phyloP scores from a whole-genome alignment of 92 coral and sea anemone genomes.

The Zoanthus gigantus region DNA sequence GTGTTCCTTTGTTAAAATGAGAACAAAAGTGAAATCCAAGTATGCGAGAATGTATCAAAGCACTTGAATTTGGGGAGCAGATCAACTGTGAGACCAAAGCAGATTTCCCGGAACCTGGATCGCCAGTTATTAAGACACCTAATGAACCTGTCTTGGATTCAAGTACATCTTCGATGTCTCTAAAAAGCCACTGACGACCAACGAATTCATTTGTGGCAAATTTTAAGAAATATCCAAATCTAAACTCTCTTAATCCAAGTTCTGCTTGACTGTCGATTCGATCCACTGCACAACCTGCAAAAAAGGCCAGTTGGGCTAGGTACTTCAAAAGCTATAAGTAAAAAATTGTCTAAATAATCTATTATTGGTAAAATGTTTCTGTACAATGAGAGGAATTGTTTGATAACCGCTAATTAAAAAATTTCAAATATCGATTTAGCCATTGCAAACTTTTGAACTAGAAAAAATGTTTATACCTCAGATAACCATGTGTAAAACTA shows the following conservation, averaged over 20 bases:
- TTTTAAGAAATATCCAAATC: constrained; percentile 52
- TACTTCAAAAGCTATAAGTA: constrained; percentile 12
- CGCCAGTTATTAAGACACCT: constrained; percentile 69
- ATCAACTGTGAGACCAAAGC: constrained; percentile 80
- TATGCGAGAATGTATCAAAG: constrained; percentile 70
- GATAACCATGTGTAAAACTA: no score
- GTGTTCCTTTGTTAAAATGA: constrained; percentile 76
- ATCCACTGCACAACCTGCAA: constrained; percentile 17
- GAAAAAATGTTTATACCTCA: no score
- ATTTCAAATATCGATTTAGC: no score
- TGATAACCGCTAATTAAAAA: background rate
- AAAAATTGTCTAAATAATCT: background rate
- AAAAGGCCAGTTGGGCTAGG: no score
- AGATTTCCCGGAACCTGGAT: constrained; percentile 83
- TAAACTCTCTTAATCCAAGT: constrained; percentile 55
- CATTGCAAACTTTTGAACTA: no score
- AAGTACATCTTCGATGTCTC: constrained; percentile 56
- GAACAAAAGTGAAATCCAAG: constrained; percentile 90
- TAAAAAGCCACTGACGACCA: constrained; percentile 74
- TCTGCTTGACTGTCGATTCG: background rate
- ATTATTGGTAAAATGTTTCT: background rate
- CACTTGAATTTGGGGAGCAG: constrained; percentile 85
- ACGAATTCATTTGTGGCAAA: constrained; percentile 53
- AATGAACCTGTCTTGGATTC: background rate
- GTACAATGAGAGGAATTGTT: background rate